Evolutionary conservation across 2,888 invertebrate species (phyloP).

Genomic region (Chrysina gloriosa): DNA sequence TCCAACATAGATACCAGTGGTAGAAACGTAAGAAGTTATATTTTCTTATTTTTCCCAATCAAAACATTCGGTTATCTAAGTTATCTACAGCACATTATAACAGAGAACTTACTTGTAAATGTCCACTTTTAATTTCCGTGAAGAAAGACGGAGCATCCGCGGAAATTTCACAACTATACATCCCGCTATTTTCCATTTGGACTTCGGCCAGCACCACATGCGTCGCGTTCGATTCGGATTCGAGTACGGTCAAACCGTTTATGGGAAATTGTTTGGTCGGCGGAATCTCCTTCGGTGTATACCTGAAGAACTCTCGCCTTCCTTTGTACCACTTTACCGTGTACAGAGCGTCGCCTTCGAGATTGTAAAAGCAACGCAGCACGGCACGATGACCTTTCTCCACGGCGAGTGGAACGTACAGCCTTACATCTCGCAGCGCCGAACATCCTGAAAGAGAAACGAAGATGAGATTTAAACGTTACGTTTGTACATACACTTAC

Average conservation of each 20-base stretch:
- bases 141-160: slow-evolving; percentile 64
- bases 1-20: no score
- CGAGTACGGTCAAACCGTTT: slow-evolving; percentile 72
- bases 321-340: slow-evolving; percentile 78
- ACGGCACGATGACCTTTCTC: slow-evolving; percentile 72
- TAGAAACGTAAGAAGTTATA: no score
- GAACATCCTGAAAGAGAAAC: slow-evolving; percentile 51
- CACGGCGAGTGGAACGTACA: slow-evolving; percentile 75
- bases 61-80: no score
- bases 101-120: slow-evolving; percentile 72
- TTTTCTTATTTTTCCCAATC: no score
- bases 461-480: not conserved
- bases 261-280: slow-evolving; percentile 74
- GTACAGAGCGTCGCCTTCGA: slow-evolving; percentile 75
- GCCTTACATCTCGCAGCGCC: slow-evolving; percentile 73
- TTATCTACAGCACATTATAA: no score
- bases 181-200: slow-evolving; percentile 58
- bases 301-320: slow-evolving; percentile 72
- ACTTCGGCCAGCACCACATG: slow-evolving; percentile 60
- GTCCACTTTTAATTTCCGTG: slow-evolving; percentile 58
- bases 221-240: slow-evolving; percentile 64
- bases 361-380: slow-evolving; percentile 73
- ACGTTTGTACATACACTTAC: not conserved
- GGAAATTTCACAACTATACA: slow-evolving; percentile 62
- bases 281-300: slow-evolving; percentile 72